A percentile compares a stretch with the other conserved stretches of the same genome.
phyloP scores from a whole-genome alignment of 2,797 vertebrate genomes.

The Sternarchorhynchus goeldii region DNA sequence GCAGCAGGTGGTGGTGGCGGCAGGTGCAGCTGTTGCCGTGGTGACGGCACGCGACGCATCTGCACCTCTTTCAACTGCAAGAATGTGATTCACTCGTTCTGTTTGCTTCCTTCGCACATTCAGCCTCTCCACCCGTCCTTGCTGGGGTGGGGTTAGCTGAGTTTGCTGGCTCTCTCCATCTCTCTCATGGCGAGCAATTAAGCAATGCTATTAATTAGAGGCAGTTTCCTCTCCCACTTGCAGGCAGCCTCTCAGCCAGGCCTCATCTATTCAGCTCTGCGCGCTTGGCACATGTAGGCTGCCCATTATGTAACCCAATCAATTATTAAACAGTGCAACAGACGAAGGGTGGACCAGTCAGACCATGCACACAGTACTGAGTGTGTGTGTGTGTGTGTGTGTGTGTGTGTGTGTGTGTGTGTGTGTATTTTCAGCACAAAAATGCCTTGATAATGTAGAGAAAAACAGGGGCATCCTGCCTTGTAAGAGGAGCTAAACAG shows the following conservation, averaged over 20 bases:
- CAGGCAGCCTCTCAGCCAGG: conserved; percentile 38
- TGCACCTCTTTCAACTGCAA: too few relatives aligned
- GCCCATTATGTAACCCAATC: conserved; percentile 75
- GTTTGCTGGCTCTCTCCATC: conserved; percentile 48
- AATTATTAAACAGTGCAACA: conserved; percentile 75
- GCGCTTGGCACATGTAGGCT: conserved; percentile 67
- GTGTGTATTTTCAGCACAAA: too few relatives aligned
- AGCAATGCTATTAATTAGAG: conserved; percentile 67
- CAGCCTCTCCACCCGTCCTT: conserved; percentile 36
- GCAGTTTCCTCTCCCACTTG: conserved; percentile 58
- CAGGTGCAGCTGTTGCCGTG: too few relatives aligned
- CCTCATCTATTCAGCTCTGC: conserved; percentile 57
- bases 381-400: too few relatives aligned
- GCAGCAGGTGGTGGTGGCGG: too few relatives aligned
- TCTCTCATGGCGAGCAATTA: conserved; percentile 64
- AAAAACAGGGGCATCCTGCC: too few relatives aligned
- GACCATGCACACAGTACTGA: conserved; percentile 9
- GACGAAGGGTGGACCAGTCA: conserved; percentile 67
- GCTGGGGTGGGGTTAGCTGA: conserved; percentile 36
- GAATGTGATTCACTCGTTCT: conserved; percentile 10
- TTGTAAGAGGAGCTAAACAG: too few relatives aligned
- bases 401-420: too few relatives aligned
- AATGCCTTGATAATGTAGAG: too few relatives aligned
- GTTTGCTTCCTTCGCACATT: background rate
- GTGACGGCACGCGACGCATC: too few relatives aligned